A percentile compares a stretch with the other conserved stretches of the same genome.
phyloP scores from a whole-genome alignment of 1,140 invertebrate species.

The Zaprionus camerounensis region DNA sequence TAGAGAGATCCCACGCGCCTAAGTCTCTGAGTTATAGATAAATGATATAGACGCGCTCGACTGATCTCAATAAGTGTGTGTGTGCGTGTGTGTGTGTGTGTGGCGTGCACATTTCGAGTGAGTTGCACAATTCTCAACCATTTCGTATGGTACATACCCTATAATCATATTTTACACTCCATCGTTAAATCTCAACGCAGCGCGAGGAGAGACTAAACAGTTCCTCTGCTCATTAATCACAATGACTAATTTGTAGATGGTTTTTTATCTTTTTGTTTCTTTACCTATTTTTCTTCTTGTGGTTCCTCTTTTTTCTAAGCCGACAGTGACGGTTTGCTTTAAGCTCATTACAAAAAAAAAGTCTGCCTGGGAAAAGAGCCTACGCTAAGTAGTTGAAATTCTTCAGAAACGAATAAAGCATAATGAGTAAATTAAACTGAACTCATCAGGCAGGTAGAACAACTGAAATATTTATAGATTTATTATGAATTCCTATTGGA shows the following conservation, averaged over 20 bases:
- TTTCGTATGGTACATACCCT: conserved; percentile 12
- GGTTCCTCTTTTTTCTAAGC: conserved; percentile 37
- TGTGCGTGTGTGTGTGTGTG: neutral
- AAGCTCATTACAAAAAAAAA: conserved; percentile 61
- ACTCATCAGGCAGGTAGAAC: neutral
- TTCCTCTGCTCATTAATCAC: conserved; percentile 66
- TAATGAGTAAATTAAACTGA: neutral
- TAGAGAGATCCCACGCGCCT: conserved; percentile 14
- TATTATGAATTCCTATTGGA: neutral
- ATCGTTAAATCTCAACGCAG: conserved; percentile 49
- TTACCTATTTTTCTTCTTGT: conserved; percentile 9
- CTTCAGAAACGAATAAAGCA: neutral
- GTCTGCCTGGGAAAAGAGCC: conserved; percentile 25
- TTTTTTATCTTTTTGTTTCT: conserved; percentile 12
- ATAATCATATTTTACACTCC: conserved; percentile 42
- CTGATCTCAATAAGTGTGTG: conserved; percentile 53
- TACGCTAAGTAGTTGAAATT: conserved; percentile 4
- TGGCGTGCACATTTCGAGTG: conserved; percentile 32
- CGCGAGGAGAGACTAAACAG: conserved; percentile 2
- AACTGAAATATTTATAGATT: neutral
- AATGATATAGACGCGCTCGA: conserved; percentile 41
- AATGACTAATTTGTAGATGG: conserved; percentile 65
- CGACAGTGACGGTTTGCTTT: conserved; percentile 43
- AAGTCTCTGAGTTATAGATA: neutral
- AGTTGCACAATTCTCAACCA: conserved; percentile 47